Evolutionary conservation across 2,797 vertebrate genomes (phyloP).

Genomic region (Trichosurus vulpecula): DNA sequence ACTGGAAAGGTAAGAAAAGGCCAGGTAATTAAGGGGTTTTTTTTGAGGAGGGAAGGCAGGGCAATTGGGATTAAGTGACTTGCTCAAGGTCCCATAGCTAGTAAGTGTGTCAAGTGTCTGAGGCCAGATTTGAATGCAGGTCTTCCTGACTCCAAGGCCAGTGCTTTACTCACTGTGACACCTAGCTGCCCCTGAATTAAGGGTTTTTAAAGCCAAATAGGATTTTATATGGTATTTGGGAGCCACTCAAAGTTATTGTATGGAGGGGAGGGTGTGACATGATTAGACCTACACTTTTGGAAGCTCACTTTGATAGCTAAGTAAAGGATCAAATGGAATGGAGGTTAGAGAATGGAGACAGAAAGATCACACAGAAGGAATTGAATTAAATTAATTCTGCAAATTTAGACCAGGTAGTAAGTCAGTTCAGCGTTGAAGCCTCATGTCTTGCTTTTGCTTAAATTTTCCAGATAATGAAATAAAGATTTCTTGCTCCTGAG

Average conservation of each 20-base stretch:
- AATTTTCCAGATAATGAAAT: background rate
- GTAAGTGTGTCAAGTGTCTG: too few relatives aligned
- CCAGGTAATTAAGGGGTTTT: background rate
- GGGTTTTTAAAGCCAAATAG: background rate
- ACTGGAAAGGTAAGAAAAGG: background rate
- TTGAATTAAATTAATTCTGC: constrained; percentile 28
- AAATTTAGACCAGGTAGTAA: background rate
- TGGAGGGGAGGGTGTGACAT: background rate
- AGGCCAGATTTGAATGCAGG: too few relatives aligned
- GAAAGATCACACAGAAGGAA: background rate
- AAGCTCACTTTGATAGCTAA: background rate
- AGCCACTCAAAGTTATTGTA: background rate
- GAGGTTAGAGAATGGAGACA: constrained; percentile 14
- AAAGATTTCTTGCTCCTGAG: background rate
- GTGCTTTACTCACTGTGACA: too few relatives aligned
- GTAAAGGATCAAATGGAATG: constrained; percentile 3
- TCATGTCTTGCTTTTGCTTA: constrained; percentile 1
- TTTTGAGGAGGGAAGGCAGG: too few relatives aligned
- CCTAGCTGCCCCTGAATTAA: too few relatives aligned
- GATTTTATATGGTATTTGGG: background rate
- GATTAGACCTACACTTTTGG: background rate
- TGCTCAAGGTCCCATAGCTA: too few relatives aligned
- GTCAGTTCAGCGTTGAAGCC: background rate
- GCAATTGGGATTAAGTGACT: too few relatives aligned
- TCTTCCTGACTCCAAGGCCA: too few relatives aligned